phyloP scores from a whole-genome alignment of 2,113 vertebrate species.

The Ochotona curzoniae region DNA sequence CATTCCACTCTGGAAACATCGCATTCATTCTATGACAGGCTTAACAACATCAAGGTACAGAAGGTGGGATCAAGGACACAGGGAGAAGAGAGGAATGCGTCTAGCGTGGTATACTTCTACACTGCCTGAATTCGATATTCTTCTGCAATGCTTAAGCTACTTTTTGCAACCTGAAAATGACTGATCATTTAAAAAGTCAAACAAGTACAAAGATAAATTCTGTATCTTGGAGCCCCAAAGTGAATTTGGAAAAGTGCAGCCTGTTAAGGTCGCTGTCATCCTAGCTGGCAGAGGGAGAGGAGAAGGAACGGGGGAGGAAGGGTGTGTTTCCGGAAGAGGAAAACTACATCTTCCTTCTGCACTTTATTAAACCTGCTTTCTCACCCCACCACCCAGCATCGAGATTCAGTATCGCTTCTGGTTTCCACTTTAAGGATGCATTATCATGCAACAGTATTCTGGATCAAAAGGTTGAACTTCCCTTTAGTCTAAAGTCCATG shows the following conservation, averaged over 20 bases:
- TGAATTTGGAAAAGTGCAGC: neutral
- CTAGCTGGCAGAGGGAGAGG: neutral
- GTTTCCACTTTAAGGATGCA: neutral
- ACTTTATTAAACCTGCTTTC: conserved; percentile 41
- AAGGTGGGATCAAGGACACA: neutral
- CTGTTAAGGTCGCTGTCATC: neutral
- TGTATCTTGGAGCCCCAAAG: neutral
- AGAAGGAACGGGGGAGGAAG: neutral
- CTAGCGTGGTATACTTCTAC: neutral
- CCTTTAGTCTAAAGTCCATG: neutral
- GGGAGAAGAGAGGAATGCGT: neutral
- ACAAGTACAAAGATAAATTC: neutral
- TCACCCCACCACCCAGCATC: neutral
- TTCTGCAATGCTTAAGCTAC: neutral
- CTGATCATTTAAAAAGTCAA: neutral
- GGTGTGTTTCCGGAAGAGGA: neutral
- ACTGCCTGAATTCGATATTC: neutral
- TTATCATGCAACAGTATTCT: neutral
- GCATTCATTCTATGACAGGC: neutral
- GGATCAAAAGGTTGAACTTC: neutral
- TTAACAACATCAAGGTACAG: neutral
- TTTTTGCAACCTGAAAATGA: neutral
- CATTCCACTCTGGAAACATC: neutral
- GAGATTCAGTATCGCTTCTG: neutral
- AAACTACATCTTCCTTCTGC: neutral